These are phyloP conservation scores for Perizoma flavofasciatum DNA, from an alignment of 2,888 invertebrate genomes.

Conservation along the genomic window DNA sequence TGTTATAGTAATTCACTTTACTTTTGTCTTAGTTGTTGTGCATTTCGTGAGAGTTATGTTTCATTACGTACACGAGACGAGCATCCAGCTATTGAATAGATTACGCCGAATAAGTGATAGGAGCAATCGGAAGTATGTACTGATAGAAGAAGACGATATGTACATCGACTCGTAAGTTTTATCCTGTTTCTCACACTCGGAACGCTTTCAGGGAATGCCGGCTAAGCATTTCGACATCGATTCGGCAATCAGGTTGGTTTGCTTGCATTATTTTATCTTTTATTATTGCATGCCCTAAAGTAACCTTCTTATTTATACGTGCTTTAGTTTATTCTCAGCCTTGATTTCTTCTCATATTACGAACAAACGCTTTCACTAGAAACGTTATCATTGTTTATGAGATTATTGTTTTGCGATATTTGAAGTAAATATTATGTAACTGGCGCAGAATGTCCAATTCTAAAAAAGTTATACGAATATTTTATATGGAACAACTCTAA, in stretches of 20 bases:
- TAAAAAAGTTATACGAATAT: too few relatives aligned
- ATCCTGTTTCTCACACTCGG: constrained; percentile 16
- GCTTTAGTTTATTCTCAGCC: too few relatives aligned
- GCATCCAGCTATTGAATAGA: constrained; percentile 23
- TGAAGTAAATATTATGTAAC: too few relatives aligned
- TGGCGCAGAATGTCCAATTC: too few relatives aligned
- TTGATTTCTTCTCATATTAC: too few relatives aligned
- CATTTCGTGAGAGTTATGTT: constrained; percentile 24
- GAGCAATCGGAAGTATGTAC: constrained; percentile 15
- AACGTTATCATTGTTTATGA: too few relatives aligned
- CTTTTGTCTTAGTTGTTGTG: constrained; percentile 1
- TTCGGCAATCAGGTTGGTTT: constrained; percentile 30
- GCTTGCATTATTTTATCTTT: constrained; percentile 18
- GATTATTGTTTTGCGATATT: too few relatives aligned
- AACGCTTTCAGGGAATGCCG: constrained; percentile 43
- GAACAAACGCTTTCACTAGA: too few relatives aligned
- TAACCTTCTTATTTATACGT: too few relatives aligned
- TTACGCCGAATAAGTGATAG: constrained; percentile 23
- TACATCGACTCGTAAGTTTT: constrained; percentile 29
- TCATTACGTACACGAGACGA: constrained; percentile 22
- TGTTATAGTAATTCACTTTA: constrained; percentile 11
- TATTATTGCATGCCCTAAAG: constrained; percentile 8
- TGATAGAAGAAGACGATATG: constrained; percentile 25
- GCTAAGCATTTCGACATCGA: constrained; percentile 45
- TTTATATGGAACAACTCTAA: too few relatives aligned